Conservation (phyloP, 2,113 vertebrate species). For the Pteruthius melanotis region DNA sequence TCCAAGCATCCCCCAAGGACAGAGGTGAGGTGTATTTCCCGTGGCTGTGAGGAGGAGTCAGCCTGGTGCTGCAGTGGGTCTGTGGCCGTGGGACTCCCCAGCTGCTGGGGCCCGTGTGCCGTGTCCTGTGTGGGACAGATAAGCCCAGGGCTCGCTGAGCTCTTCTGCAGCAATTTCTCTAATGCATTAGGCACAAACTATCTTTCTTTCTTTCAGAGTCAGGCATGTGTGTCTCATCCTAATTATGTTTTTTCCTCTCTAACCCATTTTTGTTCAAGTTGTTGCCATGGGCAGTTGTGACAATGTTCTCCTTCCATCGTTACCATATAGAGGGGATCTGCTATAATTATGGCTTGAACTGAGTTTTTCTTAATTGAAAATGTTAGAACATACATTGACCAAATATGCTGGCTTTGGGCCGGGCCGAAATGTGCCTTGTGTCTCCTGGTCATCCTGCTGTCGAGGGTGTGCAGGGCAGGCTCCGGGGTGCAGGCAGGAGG, state of each 20-base stretch:
- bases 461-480: fast-evolving
- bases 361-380: background rate
- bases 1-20: background rate
- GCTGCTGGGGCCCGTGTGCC: background rate
- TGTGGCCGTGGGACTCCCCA: background rate
- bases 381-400: background rate
- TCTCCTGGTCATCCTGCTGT: background rate
- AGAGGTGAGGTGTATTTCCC: background rate
- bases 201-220: background rate
- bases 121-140: background rate
- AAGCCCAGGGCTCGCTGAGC: background rate
- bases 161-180: slow-evolving; percentile 1
- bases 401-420: background rate
- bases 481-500: background rate
- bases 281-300: background rate
- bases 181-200: background rate
- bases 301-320: background rate
- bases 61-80: background rate
- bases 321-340: background rate
- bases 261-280: slow-evolving; percentile 8
- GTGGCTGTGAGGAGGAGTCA: background rate
- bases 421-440: background rate
- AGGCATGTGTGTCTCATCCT: background rate
- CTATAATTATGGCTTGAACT: background rate
- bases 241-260: background rate